Conservation (phyloP, 2,113 vertebrate genomes). For the Saguinus imperator region DNA sequence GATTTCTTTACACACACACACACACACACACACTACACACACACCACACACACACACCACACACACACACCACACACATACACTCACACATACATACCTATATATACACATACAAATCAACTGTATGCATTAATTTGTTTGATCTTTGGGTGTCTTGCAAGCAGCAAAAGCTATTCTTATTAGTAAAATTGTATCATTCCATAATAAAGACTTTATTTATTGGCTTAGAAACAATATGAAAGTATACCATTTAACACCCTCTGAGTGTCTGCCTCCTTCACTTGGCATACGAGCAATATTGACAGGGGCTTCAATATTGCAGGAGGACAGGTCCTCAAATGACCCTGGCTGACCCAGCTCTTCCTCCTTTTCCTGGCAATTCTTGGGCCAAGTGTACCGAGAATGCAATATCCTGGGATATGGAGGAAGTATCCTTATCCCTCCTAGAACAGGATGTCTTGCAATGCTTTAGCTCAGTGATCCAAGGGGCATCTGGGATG, state of each 20-base stretch:
- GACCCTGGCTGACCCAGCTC: background rate
- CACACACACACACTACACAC: background rate
- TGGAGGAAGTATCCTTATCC: background rate
- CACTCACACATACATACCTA: background rate
- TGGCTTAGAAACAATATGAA: background rate
- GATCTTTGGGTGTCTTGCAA: slow-evolving; percentile 10
- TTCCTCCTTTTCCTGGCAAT: background rate
- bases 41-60: background rate
- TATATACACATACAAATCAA: background rate
- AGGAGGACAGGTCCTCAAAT: background rate
- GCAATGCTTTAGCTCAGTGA: background rate
- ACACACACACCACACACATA: background rate
- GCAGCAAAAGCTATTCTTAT: background rate
- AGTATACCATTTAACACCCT: background rate
- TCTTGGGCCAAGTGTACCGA: background rate
- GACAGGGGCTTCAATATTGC: background rate
- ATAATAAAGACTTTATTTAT: slow-evolving; percentile 4
- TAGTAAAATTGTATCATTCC: background rate
- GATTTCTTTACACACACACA: background rate
- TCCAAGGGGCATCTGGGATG: no score
- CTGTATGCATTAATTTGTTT: background rate
- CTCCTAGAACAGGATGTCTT: background rate
- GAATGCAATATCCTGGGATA: background rate
- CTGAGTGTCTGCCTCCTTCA: background rate
- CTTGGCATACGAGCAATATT: background rate